A percentile compares a stretch with the other conserved stretches of the same genome.
phyloP scores from a whole-genome alignment of 2,113 vertebrate genomes.

The Garra rufa region DNA sequence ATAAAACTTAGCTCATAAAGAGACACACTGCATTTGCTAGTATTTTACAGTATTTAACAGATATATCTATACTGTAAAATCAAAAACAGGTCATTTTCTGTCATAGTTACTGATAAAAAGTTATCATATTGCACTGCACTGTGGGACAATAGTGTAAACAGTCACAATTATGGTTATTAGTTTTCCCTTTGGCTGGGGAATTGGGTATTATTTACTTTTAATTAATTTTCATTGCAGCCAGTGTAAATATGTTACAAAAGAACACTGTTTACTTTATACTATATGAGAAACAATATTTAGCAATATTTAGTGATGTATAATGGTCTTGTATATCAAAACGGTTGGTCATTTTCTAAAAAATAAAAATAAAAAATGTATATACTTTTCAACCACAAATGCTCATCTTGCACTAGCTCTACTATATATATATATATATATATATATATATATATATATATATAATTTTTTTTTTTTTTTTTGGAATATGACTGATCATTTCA shows the following conservation, averaged over 20 bases:
- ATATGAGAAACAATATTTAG: not conserved
- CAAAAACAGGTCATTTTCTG: not conserved
- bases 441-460: no score
- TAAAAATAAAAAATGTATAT: no score
- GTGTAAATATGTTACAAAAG: not conserved
- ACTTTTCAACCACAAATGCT: no score
- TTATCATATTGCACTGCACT: not conserved
- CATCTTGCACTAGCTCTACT: no score
- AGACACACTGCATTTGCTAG: not conserved
- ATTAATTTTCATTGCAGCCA: not conserved
- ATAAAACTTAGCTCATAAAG: not conserved
- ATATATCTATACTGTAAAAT: not conserved
- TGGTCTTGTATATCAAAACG: no score
- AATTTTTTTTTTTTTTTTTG: no score
- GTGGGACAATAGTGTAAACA: not conserved
- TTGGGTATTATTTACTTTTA: constrained; percentile 16
- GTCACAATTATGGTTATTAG: not conserved
- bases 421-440: no score
- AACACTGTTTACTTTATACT: not conserved
- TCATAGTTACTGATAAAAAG: not conserved
- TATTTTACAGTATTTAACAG: not conserved
- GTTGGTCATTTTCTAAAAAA: no score
- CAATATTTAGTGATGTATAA: not conserved
- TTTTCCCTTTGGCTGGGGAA: not conserved
- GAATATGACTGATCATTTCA: no score